Evolutionary conservation across 2,888 invertebrate species (phyloP).

Genomic region (Mythimna lalbum): DNA sequence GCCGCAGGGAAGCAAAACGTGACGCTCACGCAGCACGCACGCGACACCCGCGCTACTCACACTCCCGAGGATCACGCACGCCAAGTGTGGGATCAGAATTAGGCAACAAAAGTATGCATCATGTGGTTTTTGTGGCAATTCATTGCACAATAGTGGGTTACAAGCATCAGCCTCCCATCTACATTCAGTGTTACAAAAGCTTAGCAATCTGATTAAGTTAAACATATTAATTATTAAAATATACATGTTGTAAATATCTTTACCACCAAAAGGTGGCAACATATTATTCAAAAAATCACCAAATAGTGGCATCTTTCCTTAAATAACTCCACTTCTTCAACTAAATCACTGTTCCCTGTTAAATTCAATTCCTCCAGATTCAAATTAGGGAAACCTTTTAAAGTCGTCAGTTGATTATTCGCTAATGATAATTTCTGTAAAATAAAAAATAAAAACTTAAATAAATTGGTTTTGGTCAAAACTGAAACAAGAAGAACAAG

Average conservation of each 20-base stretch:
- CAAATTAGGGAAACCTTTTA: slow-evolving; percentile 88
- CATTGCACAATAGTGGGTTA: not conserved
- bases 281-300: slow-evolving; percentile 72
- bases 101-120: not conserved
- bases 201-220: slow-evolving; percentile 24
- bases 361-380: slow-evolving; percentile 86
- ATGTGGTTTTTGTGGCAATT: not conserved
- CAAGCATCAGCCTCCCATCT: slow-evolving; percentile 5
- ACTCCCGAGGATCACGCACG: too few relatives aligned
- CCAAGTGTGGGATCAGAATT: too few relatives aligned
- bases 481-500: not conserved
- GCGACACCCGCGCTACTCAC: too few relatives aligned
- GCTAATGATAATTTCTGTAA: slow-evolving; percentile 88
- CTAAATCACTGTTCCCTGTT: slow-evolving; percentile 82
- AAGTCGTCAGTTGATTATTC: slow-evolving; percentile 86
- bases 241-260: slow-evolving; percentile 15
- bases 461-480: not conserved
- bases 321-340: slow-evolving; percentile 74
- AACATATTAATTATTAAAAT: slow-evolving; percentile 27
- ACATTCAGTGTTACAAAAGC: slow-evolving; percentile 13
- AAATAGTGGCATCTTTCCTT: slow-evolving; percentile 74
- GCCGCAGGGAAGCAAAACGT: too few relatives aligned
- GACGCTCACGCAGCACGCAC: too few relatives aligned
- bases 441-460: slow-evolving; percentile 3
- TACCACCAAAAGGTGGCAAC: slow-evolving; percentile 29